Evolutionary conservation across 2,113 vertebrate species (phyloP), one percentile per base, ranked within the genome.

Genomic region (Scytalopus superciliaris): DNA sequence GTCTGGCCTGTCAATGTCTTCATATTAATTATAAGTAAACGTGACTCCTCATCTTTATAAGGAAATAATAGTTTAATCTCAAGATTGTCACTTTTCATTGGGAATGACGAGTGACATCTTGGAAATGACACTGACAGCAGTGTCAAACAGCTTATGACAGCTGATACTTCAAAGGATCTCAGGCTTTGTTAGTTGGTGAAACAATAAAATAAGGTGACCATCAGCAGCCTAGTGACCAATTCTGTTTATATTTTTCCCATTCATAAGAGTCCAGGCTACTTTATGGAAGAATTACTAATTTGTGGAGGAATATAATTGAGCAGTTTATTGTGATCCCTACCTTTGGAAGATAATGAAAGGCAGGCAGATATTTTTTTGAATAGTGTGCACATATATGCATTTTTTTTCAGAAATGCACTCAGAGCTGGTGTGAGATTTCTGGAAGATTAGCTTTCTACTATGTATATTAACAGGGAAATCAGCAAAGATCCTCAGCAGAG

Each of bases 1-100:
- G 96, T 83, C 97, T 97, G 74, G 56, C 62, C 89, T 59, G 15
- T 97, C 95, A 96, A 87, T 91, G 66, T 57, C 84, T 93, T 92
- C 89, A 95, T 95, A 95, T 92, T 98, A 97, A 97, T 97, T 97
- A 91, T 91, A 88, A 96, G 84, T 90, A 97, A 97, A 97, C 49
- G 84, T 73, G 94, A 91, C 75, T 93, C 93, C 84, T 82, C 75
- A 76, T 96, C 84, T 97, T 97, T 75, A 88, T 94, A 90, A 96
- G 92, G 87, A 97, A 97, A 96, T 97, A 95, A 96, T 91, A 96
- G 93, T 97, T 97, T 97, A 97, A 97, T 97, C 89, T 97, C 88
- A 84, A 30, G 24, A 94, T 85, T 98, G 96, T 97, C 96, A 95
- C 76, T 97, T 97, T 91, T 95, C 91, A 92, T 94, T 95, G 79